phyloP scores from a whole-genome alignment of 2,113 vertebrate genomes.

The Potamarius usumacintae region DNA sequence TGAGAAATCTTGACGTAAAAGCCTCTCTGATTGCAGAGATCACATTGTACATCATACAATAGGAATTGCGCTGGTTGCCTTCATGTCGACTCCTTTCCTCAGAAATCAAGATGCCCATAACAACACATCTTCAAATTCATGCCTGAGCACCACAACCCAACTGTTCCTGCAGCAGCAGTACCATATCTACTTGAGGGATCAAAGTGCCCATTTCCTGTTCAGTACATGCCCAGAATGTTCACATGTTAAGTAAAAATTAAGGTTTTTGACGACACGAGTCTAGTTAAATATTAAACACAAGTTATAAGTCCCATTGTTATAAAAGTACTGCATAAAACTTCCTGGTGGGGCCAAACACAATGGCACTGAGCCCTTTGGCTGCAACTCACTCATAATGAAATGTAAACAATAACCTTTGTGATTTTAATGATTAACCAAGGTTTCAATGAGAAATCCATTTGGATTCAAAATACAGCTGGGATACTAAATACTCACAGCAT shows the following conservation, averaged over 20 bases:
- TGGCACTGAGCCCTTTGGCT: not conserved
- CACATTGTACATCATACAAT: not conserved
- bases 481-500: not conserved
- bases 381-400: not conserved
- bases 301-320: not conserved
- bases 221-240: not conserved
- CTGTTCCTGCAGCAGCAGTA: no score
- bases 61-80: not conserved
- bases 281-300: not conserved
- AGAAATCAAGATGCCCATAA: not conserved
- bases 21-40: not conserved
- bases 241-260: not conserved
- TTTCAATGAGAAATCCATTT: not conserved
- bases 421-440: not conserved
- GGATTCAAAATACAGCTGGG: not conserved
- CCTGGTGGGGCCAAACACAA: not conserved
- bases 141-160: no score
- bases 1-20: conserved; percentile 1
- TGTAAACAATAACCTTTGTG: not conserved
- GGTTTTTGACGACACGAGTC: not conserved
- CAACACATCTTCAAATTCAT: not conserved
- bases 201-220: not conserved
- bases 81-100: not conserved
- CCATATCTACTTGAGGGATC: not conserved
- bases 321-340: not conserved